Percentiles rank a stretch among this genome's conserved stretches.
Evolutionary conservation across 2,888 invertebrate species (phyloP).

Genomic region (Drosophila pseudotalamancana): DNA sequence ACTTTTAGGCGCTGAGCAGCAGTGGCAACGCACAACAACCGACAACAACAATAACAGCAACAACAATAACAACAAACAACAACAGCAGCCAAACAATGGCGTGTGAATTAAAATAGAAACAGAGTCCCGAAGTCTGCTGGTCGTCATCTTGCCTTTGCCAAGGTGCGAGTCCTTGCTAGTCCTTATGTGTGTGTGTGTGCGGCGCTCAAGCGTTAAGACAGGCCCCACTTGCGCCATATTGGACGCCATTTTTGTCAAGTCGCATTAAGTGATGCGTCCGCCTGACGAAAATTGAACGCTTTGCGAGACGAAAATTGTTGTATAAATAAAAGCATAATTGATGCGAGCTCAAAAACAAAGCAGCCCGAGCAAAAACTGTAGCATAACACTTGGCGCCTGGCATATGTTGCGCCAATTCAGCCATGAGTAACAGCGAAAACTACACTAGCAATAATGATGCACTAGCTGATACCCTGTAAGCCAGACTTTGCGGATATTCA

Average conservation of each 20-base stretch:
- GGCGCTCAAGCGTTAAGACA: conserved; percentile 53
- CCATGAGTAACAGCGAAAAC: conserved; percentile 65
- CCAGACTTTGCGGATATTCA: no score
- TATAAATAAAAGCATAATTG: conserved; percentile 80
- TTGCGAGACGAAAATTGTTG: conserved; percentile 63
- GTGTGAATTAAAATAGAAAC: conserved; percentile 78
- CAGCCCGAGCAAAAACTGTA: conserved; percentile 34
- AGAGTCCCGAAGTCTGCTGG: conserved; percentile 55
- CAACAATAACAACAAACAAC: conserved; percentile 19
- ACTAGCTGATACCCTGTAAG: conserved; percentile 24
- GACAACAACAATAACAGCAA: conserved; percentile 22
- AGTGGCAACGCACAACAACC: no score
- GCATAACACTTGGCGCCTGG: conserved; percentile 55
- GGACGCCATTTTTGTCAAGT: conserved; percentile 83
- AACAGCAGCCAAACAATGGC: conserved; percentile 64
- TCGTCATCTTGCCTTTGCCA: conserved; percentile 64
- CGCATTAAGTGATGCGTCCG: conserved; percentile 79
- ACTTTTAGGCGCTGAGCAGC: conserved; percentile 70
- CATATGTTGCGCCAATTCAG: conserved; percentile 76
- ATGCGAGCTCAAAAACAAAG: conserved; percentile 55
- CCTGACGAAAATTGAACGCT: conserved; percentile 79
- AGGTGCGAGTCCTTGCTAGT: conserved; percentile 58
- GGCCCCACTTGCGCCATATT: conserved; percentile 68
- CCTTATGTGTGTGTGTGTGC: conserved; percentile 21
- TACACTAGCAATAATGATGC: conserved; percentile 7